Conservation (phyloP, 1,140 invertebrate genomes). For the Neuroterus valhalla region DNA sequence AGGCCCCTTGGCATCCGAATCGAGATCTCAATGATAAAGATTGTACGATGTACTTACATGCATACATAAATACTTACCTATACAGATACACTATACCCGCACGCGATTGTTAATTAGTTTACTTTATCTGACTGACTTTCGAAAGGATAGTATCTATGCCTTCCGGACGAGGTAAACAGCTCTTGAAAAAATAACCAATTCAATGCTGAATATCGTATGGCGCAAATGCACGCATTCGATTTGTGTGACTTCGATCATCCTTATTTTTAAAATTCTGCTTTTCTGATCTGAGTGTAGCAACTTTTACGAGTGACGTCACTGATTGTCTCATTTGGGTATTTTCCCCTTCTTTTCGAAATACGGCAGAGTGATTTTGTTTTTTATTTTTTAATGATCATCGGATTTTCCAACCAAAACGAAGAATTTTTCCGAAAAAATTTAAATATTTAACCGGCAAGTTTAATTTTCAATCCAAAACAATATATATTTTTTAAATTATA, state of each 20-base stretch:
- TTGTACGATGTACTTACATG: neutral
- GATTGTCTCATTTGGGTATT: neutral
- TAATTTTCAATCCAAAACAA: too few relatives aligned
- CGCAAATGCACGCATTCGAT: too few relatives aligned
- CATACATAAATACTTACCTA: too few relatives aligned
- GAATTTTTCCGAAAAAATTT: too few relatives aligned
- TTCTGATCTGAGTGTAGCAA: neutral
- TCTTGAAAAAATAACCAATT: neutral
- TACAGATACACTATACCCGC: too few relatives aligned
- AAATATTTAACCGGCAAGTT: too few relatives aligned
- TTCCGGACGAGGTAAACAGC: slow-evolving; percentile 7
- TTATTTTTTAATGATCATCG: too few relatives aligned
- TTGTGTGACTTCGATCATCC: slow-evolving; percentile 12
- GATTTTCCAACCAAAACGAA: too few relatives aligned
- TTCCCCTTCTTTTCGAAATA: neutral
- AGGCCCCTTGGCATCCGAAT: slow-evolving; percentile 4
- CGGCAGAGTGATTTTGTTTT: too few relatives aligned
- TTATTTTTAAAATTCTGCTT: slow-evolving; percentile 4
- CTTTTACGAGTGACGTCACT: neutral
- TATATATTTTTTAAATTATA: too few relatives aligned
- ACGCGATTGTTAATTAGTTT: slow-evolving; percentile 28
- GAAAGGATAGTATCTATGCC: slow-evolving; percentile 5
- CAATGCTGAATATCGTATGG: neutral
- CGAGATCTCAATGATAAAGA: slow-evolving; percentile 17
- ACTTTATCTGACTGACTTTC: slow-evolving; percentile 29